Evolutionary conservation across 2,113 vertebrate species (phyloP).

Genomic region (Meriones unguiculatus): DNA sequence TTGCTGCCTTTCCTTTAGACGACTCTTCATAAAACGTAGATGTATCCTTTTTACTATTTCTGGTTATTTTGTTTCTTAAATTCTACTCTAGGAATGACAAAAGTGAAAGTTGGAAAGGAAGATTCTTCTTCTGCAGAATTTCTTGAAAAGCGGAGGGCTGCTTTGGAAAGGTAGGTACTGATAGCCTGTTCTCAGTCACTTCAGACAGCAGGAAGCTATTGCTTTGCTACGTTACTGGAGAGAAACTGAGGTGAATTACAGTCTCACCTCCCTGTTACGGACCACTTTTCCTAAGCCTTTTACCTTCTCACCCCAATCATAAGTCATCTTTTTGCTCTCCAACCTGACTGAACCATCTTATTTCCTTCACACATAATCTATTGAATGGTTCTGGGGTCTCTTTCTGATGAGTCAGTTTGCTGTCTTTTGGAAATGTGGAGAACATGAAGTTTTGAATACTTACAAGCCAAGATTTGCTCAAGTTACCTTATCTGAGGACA

Average conservation of each 20-base stretch:
- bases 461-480: not conserved
- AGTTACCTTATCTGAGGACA: not conserved
- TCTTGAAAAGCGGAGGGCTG: slow-evolving; percentile 95
- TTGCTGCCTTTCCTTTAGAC: not conserved
- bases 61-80: slow-evolving; percentile 54
- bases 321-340: not conserved
- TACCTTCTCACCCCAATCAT: not conserved
- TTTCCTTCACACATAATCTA: not conserved
- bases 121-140: slow-evolving; percentile 98
- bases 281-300: not conserved
- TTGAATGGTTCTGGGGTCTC: not conserved
- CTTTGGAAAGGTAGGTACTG: slow-evolving; percentile 93
- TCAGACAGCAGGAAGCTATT: not conserved
- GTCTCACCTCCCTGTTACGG: not conserved
- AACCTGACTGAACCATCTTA: not conserved
- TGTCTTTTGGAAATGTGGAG: slow-evolving; percentile 48
- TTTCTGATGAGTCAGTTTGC: not conserved
- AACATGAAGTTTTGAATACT: slow-evolving; percentile 46
- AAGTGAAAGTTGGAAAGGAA: slow-evolving; percentile 99
- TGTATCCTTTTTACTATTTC: slow-evolving; percentile 23
- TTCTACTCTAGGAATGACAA: slow-evolving; percentile 95
- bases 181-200: not conserved
- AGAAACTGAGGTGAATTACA: not conserved
- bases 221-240: not conserved
- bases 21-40: not conserved